phyloP scores from a whole-genome alignment of 2,113 vertebrate genomes.

The Paramormyrops kingsleyae region DNA sequence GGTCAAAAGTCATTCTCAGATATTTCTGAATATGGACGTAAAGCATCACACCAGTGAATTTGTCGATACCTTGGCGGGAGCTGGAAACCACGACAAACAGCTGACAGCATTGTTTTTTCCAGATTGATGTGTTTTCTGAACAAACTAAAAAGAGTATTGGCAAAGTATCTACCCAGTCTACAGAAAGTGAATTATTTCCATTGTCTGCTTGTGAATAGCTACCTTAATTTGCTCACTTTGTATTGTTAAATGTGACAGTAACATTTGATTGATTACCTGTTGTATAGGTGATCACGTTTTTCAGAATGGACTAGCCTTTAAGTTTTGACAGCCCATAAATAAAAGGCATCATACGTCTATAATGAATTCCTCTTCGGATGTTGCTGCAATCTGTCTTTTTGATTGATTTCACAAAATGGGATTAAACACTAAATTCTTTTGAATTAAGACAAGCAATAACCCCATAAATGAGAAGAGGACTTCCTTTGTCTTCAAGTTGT shows the following conservation, averaged over 20 bases:
- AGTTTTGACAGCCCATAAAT: slow-evolving; percentile 4
- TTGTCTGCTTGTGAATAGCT: neutral
- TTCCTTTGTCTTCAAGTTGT: neutral
- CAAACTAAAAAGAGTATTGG: slow-evolving; percentile 51
- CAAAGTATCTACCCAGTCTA: slow-evolving; percentile 23
- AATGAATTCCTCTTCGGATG: neutral
- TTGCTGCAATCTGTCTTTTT: neutral
- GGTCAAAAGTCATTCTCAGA: neutral
- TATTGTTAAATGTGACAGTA: neutral
- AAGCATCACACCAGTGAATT: neutral
- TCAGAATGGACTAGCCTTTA: neutral
- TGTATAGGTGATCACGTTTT: neutral
- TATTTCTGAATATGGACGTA: neutral
- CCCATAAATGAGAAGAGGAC: neutral
- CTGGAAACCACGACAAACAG: neutral
- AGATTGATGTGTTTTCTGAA: slow-evolving; percentile 10
- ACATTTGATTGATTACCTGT: slow-evolving; percentile 12
- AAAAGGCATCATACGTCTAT: neutral
- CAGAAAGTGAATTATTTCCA: neutral
- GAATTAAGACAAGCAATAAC: neutral
- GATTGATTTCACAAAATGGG: neutral
- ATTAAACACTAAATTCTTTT: neutral
- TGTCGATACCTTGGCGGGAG: neutral
- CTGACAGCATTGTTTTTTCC: neutral
- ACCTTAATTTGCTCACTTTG: neutral